Conservation (phyloP, 1,140 invertebrate genomes). For the Drosophila bipectinata region DNA sequence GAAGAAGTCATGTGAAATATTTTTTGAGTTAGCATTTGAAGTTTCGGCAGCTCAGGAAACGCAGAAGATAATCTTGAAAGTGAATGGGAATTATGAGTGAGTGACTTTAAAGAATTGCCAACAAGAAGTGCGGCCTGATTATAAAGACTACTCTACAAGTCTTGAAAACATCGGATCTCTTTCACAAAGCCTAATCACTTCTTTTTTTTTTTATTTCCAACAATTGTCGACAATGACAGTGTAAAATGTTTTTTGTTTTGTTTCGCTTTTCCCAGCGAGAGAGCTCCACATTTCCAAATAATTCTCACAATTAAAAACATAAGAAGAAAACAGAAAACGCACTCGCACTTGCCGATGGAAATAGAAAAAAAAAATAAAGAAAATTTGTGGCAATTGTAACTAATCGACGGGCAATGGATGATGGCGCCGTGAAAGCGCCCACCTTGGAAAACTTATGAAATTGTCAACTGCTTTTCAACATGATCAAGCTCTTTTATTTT, state of each 20-base stretch:
- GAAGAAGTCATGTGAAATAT: slow-evolving; percentile 72
- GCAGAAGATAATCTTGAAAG: slow-evolving; percentile 60
- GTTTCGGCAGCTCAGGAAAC: slow-evolving; percentile 36
- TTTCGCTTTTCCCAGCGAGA: slow-evolving; percentile 39
- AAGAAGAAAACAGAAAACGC: slow-evolving; percentile 62
- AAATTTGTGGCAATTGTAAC: slow-evolving; percentile 80
- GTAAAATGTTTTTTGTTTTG: slow-evolving; percentile 56
- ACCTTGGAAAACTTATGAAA: slow-evolving; percentile 73
- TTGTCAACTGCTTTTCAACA: slow-evolving; percentile 78
- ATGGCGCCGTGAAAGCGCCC: slow-evolving; percentile 75
- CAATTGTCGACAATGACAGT: slow-evolving; percentile 77
- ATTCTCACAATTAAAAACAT: slow-evolving; percentile 78
- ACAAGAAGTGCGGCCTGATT: slow-evolving; percentile 14
- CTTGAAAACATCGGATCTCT: not conserved
- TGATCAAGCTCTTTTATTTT: slow-evolving; percentile 59
- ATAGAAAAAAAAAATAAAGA: slow-evolving; percentile 42
- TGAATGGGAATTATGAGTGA: slow-evolving; percentile 43
- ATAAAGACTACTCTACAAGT: not conserved
- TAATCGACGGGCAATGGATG: slow-evolving; percentile 66
- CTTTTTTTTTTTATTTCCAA: slow-evolving; percentile 34
- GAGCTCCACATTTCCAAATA: slow-evolving; percentile 67
- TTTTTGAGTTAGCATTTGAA: slow-evolving; percentile 50
- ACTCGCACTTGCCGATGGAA: slow-evolving; percentile 19
- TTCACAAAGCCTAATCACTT: slow-evolving; percentile 54
- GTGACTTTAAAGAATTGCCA: slow-evolving; percentile 13